These are phyloP conservation scores for Lepus timidus DNA, from an alignment of 2,113 vertebrate species.

Conservation along the genomic window DNA sequence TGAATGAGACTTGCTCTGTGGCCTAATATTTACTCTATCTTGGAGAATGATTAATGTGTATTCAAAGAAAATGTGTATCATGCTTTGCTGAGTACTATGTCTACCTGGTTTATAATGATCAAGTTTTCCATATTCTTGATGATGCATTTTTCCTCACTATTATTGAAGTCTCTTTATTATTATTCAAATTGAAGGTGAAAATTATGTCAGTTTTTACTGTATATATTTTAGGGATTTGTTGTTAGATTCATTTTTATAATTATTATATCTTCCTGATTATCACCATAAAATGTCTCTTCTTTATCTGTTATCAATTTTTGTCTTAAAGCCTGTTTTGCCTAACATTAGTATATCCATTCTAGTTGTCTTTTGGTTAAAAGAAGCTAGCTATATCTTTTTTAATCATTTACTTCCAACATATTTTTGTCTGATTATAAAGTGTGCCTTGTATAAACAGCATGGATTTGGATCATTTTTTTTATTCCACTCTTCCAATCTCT, in stretches of 20 bases:
- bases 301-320: background rate
- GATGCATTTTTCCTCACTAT: background rate
- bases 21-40: background rate
- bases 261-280: background rate
- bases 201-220: too few relatives aligned
- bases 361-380: too few relatives aligned
- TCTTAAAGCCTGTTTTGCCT: background rate
- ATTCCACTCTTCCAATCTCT: background rate
- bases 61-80: background rate
- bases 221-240: too few relatives aligned
- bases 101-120: background rate
- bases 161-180: background rate
- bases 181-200: too few relatives aligned
- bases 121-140: background rate
- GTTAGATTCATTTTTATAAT: background rate
- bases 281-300: too few relatives aligned
- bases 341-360: too few relatives aligned
- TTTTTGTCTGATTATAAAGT: background rate
- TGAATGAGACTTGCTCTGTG: background rate
- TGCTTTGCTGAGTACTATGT: background rate
- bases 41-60: background rate
- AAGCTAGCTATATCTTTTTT: background rate
- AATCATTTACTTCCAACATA: background rate
- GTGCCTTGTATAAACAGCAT: background rate
- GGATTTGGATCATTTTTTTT: background rate